Evolutionary conservation across 1,140 invertebrate species (phyloP).

Genomic region (Aporrectodea caliginosa): DNA sequence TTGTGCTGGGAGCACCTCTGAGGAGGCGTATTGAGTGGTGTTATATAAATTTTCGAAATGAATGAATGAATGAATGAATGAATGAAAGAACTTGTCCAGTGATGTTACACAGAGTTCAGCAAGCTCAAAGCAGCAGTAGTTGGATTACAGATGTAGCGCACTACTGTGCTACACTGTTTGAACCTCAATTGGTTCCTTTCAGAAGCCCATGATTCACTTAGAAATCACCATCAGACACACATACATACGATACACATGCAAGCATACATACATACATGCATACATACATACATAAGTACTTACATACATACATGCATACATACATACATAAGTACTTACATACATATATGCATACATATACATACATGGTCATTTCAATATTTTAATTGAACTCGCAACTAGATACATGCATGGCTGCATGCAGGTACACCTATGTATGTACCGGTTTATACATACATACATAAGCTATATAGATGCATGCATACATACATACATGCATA

Average conservation of each 20-base stretch:
- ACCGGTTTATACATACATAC: too few relatives aligned
- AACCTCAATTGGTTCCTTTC: neutral
- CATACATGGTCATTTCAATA: too few relatives aligned
- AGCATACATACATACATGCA: conserved; percentile 5
- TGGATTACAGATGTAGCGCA: neutral
- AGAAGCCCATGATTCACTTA: neutral
- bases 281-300: conserved; percentile 18
- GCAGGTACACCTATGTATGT: too few relatives aligned
- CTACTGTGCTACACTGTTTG: neutral
- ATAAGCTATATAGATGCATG: too few relatives aligned
- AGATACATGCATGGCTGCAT: too few relatives aligned
- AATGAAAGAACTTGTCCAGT: neutral
- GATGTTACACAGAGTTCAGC: neutral
- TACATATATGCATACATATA: neutral
- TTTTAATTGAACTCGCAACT: too few relatives aligned
- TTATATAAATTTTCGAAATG: neutral
- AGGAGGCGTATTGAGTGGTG: neutral
- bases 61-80: conserved; percentile 7
- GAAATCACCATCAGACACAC: neutral
- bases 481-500: too few relatives aligned
- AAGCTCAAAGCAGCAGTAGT: neutral
- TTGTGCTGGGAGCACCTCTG: neutral
- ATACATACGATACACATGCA: neutral
- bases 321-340: conserved; percentile 21
- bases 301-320: conserved; percentile 11